These are phyloP conservation scores for Sylvilagus bachmani DNA, from an alignment of 2,113 vertebrate genomes.

Conservation along the genomic window DNA sequence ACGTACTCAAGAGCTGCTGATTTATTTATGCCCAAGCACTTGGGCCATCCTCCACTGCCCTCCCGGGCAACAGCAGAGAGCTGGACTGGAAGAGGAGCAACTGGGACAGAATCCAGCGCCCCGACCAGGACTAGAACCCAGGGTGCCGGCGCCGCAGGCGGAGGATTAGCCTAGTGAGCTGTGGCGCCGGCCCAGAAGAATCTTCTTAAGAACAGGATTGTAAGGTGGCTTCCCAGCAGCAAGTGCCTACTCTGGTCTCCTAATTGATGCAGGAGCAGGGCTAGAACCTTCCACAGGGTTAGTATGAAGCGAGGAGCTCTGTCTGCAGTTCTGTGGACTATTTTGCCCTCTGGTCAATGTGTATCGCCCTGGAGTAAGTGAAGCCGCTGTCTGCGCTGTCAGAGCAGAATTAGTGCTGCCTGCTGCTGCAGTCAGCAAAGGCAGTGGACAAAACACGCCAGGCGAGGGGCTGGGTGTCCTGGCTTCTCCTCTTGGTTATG, in stretches of 20 bases:
- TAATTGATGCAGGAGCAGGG: background rate
- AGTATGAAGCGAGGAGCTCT: background rate
- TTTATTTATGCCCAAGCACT: background rate
- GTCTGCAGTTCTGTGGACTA: background rate
- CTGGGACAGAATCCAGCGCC: too few species aligned
- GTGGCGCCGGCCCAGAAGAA: background rate
- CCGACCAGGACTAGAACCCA: too few species aligned
- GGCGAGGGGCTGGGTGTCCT: background rate
- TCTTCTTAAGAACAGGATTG: background rate
- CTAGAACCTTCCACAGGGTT: background rate
- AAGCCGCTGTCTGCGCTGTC: slow-evolving; percentile 34
- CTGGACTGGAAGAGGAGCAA: too few species aligned
- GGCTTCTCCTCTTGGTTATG: background rate
- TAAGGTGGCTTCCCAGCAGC: slow-evolving; percentile 22
- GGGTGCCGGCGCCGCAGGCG: too few species aligned
- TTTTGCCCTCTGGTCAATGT: slow-evolving; percentile 20
- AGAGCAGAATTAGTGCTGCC: background rate
- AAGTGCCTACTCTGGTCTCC: slow-evolving; percentile 42
- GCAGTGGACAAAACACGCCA: background rate
- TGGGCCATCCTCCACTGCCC: too few species aligned
- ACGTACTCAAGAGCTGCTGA: background rate
- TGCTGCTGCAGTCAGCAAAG: background rate
- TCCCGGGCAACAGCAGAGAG: too few species aligned
- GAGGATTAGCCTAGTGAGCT: too few species aligned
- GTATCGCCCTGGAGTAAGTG: slow-evolving; percentile 44